Conservation (phyloP, 1,140 invertebrate species). For the Trichonephila clavata region DNA sequence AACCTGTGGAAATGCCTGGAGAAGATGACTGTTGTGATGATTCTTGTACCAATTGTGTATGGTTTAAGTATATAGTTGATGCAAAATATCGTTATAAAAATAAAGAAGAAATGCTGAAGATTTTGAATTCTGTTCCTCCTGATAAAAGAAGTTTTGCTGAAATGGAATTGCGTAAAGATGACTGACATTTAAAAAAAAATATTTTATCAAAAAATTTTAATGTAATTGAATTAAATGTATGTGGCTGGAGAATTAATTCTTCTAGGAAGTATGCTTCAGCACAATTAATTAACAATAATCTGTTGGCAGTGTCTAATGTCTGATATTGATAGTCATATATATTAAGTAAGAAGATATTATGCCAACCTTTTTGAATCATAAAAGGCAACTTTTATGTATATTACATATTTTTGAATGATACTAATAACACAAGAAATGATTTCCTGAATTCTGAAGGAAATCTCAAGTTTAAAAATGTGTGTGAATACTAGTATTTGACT, state of each 20-base stretch:
- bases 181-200: background rate
- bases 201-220: background rate
- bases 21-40: constrained; percentile 17
- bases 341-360: too few relatives aligned
- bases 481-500: too few relatives aligned
- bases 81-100: constrained; percentile 41
- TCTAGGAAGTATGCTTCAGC: background rate
- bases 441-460: too few relatives aligned
- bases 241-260: background rate
- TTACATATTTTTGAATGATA: too few relatives aligned
- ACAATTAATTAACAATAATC: background rate
- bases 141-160: constrained; percentile 49
- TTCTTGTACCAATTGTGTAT: constrained; percentile 64
- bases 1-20: background rate
- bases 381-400: too few relatives aligned
- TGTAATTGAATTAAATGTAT: background rate
- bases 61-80: constrained; percentile 59
- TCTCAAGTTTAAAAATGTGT: too few relatives aligned
- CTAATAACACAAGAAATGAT: too few relatives aligned
- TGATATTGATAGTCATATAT: too few relatives aligned
- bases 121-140: constrained; percentile 4
- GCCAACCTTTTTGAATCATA: too few relatives aligned
- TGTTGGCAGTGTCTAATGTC: too few relatives aligned
- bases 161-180: constrained; percentile 23
- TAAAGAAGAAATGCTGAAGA: constrained; percentile 6